Evolutionary conservation across 2,113 vertebrate genomes (phyloP).

Genomic region (Siniperca knerii): DNA sequence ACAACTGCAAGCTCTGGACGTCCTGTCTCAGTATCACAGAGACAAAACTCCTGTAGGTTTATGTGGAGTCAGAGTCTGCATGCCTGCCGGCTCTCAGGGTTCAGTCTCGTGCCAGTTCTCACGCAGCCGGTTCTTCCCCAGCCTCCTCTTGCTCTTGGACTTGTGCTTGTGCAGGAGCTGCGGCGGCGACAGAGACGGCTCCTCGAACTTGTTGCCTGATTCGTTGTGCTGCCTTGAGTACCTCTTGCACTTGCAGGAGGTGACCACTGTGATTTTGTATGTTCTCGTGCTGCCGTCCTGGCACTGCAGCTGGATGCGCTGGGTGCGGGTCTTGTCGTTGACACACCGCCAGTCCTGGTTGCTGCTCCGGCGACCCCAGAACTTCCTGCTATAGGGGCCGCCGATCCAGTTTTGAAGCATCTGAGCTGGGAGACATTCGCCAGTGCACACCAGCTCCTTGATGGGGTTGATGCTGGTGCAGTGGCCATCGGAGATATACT

Average conservation of each 20-base stretch:
- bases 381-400: slow-evolving; percentile 88
- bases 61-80: slow-evolving; percentile 22
- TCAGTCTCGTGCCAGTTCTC: slow-evolving; percentile 88
- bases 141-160: slow-evolving; percentile 89
- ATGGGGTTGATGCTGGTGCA: slow-evolving; percentile 96
- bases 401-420: slow-evolving; percentile 98
- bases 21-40: not conserved
- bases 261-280: slow-evolving; percentile 95
- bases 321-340: slow-evolving; percentile 93
- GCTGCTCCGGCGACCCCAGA: slow-evolving; percentile 91
- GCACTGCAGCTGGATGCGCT: slow-evolving; percentile 95
- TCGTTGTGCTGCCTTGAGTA: slow-evolving; percentile 95
- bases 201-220: slow-evolving; percentile 90
- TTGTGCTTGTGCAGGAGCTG: slow-evolving; percentile 89
- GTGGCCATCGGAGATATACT: slow-evolving; percentile 97
- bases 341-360: slow-evolving; percentile 94
- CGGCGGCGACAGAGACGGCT: slow-evolving; percentile 82
- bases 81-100: slow-evolving; percentile 66
- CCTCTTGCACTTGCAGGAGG: slow-evolving; percentile 95
- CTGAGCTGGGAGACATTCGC: slow-evolving; percentile 93
- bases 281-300: slow-evolving; percentile 94
- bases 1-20: slow-evolving; percentile 36
- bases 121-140: slow-evolving; percentile 87
- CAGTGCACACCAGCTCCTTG: slow-evolving; percentile 96
- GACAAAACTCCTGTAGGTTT: slow-evolving; percentile 26